Conservation (phyloP, 2,888 invertebrate species). For the Drosophila conformis region DNA sequence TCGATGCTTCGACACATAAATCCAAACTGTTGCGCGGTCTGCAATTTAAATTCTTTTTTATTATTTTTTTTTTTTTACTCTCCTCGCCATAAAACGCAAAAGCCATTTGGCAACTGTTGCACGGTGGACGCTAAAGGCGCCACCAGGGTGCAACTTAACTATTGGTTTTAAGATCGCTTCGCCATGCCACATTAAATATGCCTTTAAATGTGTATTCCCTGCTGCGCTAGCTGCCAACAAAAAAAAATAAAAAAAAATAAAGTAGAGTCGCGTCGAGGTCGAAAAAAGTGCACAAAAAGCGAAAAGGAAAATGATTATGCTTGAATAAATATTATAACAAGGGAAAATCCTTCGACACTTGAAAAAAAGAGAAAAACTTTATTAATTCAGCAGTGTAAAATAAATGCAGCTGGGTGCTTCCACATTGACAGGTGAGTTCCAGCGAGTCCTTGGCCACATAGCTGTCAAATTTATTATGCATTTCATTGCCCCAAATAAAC, state of each 20-base stretch:
- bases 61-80: conserved; percentile 46
- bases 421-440: conserved; percentile 26
- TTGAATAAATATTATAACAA: conserved; percentile 33
- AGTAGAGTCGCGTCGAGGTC: background rate
- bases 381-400: conserved; percentile 12
- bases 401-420: background rate
- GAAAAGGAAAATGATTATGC: conserved; percentile 11
- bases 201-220: conserved; percentile 56
- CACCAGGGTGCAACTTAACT: conserved; percentile 29
- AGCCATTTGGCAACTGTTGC: conserved; percentile 70
- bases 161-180: conserved; percentile 71
- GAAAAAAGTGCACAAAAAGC: conserved; percentile 50
- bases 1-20: conserved; percentile 55
- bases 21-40: conserved; percentile 77
- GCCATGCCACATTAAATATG: conserved; percentile 71
- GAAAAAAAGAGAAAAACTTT: conserved; percentile 14
- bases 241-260: conserved; percentile 2
- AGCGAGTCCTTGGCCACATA: background rate
- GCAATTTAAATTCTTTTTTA: conserved; percentile 57
- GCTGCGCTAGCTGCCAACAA: conserved; percentile 30
- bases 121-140: conserved; percentile 28
- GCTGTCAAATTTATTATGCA: conserved; percentile 18
- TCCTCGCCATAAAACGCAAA: conserved; percentile 56
- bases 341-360: conserved; percentile 20
- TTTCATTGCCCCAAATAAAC: background rate